These are phyloP conservation scores for Scyliorhinus canicula DNA, from an alignment of 2,797 vertebrate genomes.

Conservation along the genomic window DNA sequence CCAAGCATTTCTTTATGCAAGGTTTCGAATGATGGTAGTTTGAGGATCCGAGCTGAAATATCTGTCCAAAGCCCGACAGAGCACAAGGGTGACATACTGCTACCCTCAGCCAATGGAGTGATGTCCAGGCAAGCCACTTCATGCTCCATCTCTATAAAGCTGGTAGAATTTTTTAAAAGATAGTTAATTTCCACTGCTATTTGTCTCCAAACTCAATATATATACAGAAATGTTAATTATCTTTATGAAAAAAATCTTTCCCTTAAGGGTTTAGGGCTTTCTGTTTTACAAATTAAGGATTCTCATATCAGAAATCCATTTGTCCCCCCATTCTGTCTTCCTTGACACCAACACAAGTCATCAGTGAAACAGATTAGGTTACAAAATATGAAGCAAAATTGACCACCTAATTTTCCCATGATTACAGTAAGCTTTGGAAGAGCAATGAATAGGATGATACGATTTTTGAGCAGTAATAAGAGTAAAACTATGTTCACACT, in stretches of 20 bases:
- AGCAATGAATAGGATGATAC: not conserved
- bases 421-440: not conserved
- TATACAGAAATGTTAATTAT: not conserved
- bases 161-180: slow-evolving; percentile 45
- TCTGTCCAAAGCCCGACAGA: slow-evolving; percentile 97
- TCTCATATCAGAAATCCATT: not conserved
- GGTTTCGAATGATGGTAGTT: slow-evolving; percentile 84
- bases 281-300: not conserved
- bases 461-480: too few relatives aligned
- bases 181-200: not conserved
- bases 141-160: slow-evolving; percentile 94
- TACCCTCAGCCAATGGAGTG: slow-evolving; percentile 82
- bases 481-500: not conserved
- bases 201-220: not conserved
- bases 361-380: not conserved
- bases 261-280: not conserved
- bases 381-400: not conserved
- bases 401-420: not conserved
- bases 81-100: slow-evolving; percentile 79
- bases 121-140: slow-evolving; percentile 97
- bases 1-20: slow-evolving; percentile 98
- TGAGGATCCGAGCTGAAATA: slow-evolving; percentile 90
- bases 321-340: not conserved
- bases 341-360: not conserved
- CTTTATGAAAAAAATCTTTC: not conserved